phyloP scores from a whole-genome alignment of 2,888 invertebrate genomes.

The Pemphredon lugubris region DNA sequence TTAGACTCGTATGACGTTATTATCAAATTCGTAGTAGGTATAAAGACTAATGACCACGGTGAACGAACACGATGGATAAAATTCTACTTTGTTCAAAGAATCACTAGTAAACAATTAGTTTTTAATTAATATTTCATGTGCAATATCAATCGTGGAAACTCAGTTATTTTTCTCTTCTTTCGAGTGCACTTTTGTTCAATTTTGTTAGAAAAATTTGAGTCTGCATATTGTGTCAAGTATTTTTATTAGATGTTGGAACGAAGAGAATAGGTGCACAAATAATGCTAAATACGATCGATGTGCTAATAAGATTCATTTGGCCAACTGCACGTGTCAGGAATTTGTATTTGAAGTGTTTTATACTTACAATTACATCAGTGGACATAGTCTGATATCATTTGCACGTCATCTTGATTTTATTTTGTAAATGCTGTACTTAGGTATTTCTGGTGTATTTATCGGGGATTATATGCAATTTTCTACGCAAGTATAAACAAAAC shows the following conservation, averaged over 20 bases:
- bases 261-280: slow-evolving; percentile 9
- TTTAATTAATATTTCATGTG: slow-evolving; percentile 32
- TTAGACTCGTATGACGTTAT: slow-evolving; percentile 4
- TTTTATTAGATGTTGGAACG: slow-evolving; percentile 6
- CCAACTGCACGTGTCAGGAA: slow-evolving; percentile 1
- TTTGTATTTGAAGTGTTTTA: slow-evolving; percentile 21
- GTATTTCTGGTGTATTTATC: slow-evolving; percentile 20
- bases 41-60: neutral
- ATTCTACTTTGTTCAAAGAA: slow-evolving; percentile 6
- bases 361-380: slow-evolving; percentile 36
- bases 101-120: slow-evolving; percentile 22
- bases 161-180: slow-evolving; percentile 5
- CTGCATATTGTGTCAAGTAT: slow-evolving; percentile 7
- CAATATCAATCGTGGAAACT: slow-evolving; percentile 40
- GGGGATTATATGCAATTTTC: slow-evolving; percentile 10
- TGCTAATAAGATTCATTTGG: slow-evolving; percentile 17
- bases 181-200: slow-evolving; percentile 20
- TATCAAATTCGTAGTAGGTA: slow-evolving; percentile 24
- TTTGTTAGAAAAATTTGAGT: slow-evolving; percentile 9
- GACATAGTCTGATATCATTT: slow-evolving; percentile 13
- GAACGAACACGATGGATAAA: neutral
- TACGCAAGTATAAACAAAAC: slow-evolving; percentile 32
- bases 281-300: slow-evolving; percentile 18
- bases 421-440: slow-evolving; percentile 52
- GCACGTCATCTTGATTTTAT: slow-evolving; percentile 12